A percentile compares a stretch with the other conserved stretches of the same genome.
Conservation (phyloP, 2,888 invertebrate genomes). For the Stenodera caucasica region DNA sequence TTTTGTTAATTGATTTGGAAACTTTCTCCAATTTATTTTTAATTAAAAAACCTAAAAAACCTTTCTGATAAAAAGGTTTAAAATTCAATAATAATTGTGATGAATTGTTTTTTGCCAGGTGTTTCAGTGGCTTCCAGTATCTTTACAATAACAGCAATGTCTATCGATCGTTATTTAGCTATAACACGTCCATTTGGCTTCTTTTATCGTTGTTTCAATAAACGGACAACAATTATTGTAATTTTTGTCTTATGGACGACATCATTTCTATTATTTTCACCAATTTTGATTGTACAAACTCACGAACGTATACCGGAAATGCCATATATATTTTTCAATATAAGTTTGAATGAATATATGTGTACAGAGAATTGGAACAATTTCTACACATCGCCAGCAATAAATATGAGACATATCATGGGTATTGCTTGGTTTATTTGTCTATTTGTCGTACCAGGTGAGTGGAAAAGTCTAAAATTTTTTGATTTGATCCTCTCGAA, state of each 20-base stretch:
- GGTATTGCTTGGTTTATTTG: slow-evolving; percentile 71
- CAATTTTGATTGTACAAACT: slow-evolving; percentile 58
- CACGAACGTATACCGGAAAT: slow-evolving; percentile 15
- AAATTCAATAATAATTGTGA: no score
- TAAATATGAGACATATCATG: slow-evolving; percentile 55
- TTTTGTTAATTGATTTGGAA: no score
- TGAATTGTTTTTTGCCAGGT: no score
- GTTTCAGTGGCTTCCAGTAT: slow-evolving; percentile 79
- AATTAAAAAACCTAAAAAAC: no score
- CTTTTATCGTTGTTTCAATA: slow-evolving; percentile 70
- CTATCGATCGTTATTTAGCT: slow-evolving; percentile 73
- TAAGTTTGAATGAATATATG: slow-evolving; percentile 25
- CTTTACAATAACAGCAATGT: slow-evolving; percentile 79
- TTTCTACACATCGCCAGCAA: slow-evolving; percentile 57
- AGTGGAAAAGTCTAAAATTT: not conserved
- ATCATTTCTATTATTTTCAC: slow-evolving; percentile 68
- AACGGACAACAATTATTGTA: slow-evolving; percentile 66
- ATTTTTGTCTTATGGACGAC: slow-evolving; percentile 68
- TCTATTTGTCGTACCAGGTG: slow-evolving; percentile 78
- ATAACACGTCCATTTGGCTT: slow-evolving; percentile 75
- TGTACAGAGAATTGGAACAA: slow-evolving; percentile 68
- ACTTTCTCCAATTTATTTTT: no score
- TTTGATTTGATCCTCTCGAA: not conserved
- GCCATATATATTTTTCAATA: slow-evolving; percentile 5
- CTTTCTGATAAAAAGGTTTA: no score